Evolutionary conservation across 2,113 vertebrate species (phyloP).

Genomic region (Montifringilla adamsi): DNA sequence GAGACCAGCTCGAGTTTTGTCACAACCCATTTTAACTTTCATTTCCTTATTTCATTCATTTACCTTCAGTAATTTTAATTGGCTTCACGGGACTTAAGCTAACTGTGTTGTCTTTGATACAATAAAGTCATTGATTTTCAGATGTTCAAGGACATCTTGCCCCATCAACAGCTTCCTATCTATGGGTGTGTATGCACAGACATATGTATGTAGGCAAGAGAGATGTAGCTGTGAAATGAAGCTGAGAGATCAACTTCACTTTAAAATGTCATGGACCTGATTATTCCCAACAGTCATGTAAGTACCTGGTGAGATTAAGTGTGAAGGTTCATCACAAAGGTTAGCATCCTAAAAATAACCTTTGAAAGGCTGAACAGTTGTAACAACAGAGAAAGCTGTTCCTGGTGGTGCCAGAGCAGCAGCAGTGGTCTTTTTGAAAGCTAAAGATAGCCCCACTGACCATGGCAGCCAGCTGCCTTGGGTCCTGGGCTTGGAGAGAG

Average conservation of each 20-base stretch:
- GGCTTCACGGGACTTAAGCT: not conserved
- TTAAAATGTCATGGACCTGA: not conserved
- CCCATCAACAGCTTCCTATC: not conserved
- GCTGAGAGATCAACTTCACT: not conserved
- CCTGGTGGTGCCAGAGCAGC: not conserved
- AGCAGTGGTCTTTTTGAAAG: not conserved
- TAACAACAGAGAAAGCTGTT: not conserved
- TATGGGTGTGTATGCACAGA: not conserved
- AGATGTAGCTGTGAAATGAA: not conserved
- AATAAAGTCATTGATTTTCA: not conserved
- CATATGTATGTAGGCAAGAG: not conserved
- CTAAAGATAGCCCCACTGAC: not conserved
- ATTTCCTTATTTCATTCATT: not conserved
- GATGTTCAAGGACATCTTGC: not conserved
- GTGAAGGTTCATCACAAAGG: constrained; percentile 2
- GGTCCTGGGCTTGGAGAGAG: not conserved
- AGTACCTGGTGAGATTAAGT: not conserved
- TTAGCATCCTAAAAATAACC: constrained; percentile 7
- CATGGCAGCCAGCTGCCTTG: not conserved
- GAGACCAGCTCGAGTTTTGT: not conserved
- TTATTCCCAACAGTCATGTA: not conserved
- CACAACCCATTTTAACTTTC: not conserved
- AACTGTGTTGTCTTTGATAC: not conserved
- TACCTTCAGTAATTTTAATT: not conserved
- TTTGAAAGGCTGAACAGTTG: not conserved